Conservation (phyloP, 1,140 invertebrate genomes). For the Cyclina sinensis region DNA sequence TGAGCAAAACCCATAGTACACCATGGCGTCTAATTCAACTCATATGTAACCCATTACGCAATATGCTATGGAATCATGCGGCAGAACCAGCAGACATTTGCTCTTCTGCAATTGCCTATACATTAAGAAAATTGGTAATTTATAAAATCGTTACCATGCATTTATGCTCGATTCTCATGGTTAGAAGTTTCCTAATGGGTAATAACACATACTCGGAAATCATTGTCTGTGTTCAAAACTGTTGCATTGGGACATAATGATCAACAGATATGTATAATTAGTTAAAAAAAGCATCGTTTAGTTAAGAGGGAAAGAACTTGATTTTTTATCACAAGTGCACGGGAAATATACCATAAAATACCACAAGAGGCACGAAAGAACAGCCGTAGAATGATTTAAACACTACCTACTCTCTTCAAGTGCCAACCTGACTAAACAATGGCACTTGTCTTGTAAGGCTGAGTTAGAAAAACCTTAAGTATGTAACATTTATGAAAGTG, state of each 20-base stretch:
- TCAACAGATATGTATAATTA: constrained; percentile 18
- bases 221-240: constrained; percentile 6
- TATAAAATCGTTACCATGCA: constrained; percentile 59
- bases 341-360: constrained; percentile 10
- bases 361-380: not conserved
- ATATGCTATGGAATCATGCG: constrained; percentile 26
- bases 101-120: constrained; percentile 40
- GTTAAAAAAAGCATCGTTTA: constrained; percentile 11
- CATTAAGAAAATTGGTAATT: constrained; percentile 66
- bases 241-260: constrained; percentile 23
- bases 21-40: constrained; percentile 3
- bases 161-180: constrained; percentile 41
- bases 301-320: not conserved
- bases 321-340: not conserved
- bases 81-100: constrained; percentile 25
- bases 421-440: not conserved
- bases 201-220: constrained; percentile 31
- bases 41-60: constrained; percentile 63
- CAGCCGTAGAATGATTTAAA: not conserved
- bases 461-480: no score
- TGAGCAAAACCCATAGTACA: not conserved
- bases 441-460: not conserved
- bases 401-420: not conserved
- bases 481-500: no score
- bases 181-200: constrained; percentile 40